Percentiles rank a stretch among this genome's conserved stretches.
These are phyloP conservation scores for Callithrix jacchus DNA, from an alignment of 2,113 vertebrate genomes.

Conservation along the genomic window DNA sequence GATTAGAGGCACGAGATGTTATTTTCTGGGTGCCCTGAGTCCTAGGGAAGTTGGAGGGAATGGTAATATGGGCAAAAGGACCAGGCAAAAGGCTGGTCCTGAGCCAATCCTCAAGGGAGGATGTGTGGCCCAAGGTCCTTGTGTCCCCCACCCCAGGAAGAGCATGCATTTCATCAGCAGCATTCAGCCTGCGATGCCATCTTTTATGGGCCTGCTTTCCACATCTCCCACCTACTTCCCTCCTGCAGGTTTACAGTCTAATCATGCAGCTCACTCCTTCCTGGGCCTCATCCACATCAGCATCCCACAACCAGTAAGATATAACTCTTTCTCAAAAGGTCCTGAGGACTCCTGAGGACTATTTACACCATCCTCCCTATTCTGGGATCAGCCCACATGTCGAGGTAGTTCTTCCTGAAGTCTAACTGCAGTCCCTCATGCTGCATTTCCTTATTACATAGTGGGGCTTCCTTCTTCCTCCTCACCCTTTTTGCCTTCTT, in stretches of 20 bases:
- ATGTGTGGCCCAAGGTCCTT: not conserved
- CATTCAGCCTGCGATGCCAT: not conserved
- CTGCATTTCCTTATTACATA: not conserved
- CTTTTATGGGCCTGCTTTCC: not conserved
- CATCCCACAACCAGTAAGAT: not conserved
- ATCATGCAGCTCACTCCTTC: not conserved
- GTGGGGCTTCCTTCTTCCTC: not conserved
- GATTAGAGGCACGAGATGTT: not conserved
- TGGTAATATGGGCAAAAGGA: not conserved
- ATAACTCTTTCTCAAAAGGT: not conserved
- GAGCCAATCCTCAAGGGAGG: not conserved
- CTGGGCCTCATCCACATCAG: not conserved
- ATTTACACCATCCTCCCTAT: not conserved
- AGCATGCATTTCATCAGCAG: not conserved
- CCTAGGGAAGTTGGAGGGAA: not conserved
- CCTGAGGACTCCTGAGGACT: not conserved
- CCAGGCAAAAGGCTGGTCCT: not conserved
- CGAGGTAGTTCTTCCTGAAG: not conserved
- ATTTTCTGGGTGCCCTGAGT: not conserved
- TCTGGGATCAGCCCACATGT: not conserved
- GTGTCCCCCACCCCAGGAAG: not conserved
- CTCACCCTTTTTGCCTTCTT: constrained; percentile 82
- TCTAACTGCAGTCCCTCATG: not conserved
- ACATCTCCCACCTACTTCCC: not conserved
- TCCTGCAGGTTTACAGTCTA: not conserved